These are phyloP conservation scores for Donacobius atricapilla DNA, from an alignment of 2,113 vertebrate genomes.

Conservation along the genomic window DNA sequence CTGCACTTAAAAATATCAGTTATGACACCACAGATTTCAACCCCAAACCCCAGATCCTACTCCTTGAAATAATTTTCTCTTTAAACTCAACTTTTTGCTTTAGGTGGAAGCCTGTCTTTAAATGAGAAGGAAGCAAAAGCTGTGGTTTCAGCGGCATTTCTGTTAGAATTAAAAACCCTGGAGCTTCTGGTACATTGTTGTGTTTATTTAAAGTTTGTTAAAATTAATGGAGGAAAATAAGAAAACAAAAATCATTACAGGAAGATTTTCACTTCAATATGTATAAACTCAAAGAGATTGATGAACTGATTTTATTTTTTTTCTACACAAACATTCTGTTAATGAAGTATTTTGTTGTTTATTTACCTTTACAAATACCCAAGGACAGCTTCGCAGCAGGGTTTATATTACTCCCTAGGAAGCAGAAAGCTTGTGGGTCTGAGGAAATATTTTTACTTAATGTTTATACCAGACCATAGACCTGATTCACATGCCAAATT, in stretches of 20 bases:
- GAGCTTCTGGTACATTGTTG: neutral
- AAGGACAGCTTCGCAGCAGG: constrained; percentile 2
- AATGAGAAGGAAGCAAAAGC: neutral
- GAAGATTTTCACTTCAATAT: neutral
- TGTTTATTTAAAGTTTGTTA: neutral
- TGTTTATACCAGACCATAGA: neutral
- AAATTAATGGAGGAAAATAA: constrained; percentile 1
- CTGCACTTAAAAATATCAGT: neutral
- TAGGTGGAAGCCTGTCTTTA: neutral
- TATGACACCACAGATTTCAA: neutral
- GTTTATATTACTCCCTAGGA: neutral
- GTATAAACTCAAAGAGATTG: neutral
- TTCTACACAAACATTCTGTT: neutral
- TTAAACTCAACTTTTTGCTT: neutral
- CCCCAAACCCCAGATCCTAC: neutral
- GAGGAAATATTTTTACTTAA: constrained; percentile 9
- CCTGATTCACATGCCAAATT: neutral
- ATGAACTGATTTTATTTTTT: neutral
- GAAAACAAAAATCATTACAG: neutral
- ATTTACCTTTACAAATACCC: constrained; percentile 34
- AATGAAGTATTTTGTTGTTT: constrained; percentile 40
- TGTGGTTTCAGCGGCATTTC: neutral
- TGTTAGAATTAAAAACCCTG: neutral
- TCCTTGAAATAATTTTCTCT: neutral
- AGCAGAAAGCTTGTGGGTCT: neutral